Base-by-base conservation (phyloP, 2,797 vertebrate genomes). In the Thalassophryne amazonica region DNA sequence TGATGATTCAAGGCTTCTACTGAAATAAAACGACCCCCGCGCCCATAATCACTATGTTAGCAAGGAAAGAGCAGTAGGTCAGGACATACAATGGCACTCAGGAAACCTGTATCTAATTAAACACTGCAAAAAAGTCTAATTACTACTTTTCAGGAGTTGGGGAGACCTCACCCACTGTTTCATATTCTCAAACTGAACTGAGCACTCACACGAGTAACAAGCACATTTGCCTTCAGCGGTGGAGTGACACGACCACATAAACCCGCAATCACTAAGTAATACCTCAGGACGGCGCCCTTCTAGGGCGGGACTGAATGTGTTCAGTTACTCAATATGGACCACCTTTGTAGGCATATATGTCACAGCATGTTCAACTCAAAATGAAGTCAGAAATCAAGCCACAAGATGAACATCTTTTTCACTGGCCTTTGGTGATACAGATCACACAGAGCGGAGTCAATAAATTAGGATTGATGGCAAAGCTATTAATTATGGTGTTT, bases 31-130 rank as follows among this genome's bases (percentile, higher is more conserved):
- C 19, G 48, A 52, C 62, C 25, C 55, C 50, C 3, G 61, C 60
- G 56, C 58, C 64, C 60, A 45, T 85, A 83, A 86, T 86, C 86
- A 80, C 68, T 5, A 40, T 52, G 69, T 52, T 30, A 48, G 56
- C 31, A 64, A 21, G 55, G 42, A 48, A 45, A 49, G 56, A 60
- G 71, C 51, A 54, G 56, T 50, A 73, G 67, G 68, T 29, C 59
- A 57, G 58, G 41, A 39, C 39, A 10, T 40, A 67, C 42, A 69
- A 43, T 73, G 69, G 73, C 56, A 69, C 61, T 65, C 27, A 36
- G 52, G 66, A 65, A 70, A 56, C 62, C 59, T 41, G 41, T 24
- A 56, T 65, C 62, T 86, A 86, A 89, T 89, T 88, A 87, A 87
- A 86, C 55, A 45, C 67, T 60, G 47, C 34, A 41, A 68, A 67